Base-by-base conservation (phyloP, 2,113 vertebrate genomes). In the Orientallactaga bullata region DNA sequence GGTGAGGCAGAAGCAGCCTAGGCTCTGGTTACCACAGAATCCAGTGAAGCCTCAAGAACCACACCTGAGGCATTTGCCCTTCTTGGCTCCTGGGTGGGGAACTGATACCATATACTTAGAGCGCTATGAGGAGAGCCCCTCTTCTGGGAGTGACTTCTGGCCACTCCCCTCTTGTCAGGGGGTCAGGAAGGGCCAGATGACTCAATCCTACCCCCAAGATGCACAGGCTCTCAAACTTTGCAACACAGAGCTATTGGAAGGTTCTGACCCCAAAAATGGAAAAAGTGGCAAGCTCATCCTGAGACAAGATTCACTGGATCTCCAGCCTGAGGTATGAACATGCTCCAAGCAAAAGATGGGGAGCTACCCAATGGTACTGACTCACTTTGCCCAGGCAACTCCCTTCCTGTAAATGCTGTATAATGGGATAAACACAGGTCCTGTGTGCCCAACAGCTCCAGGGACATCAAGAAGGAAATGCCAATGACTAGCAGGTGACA, bases 391-490 rank as follows among this genome's bases (percentile, higher is more conserved):
- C 28, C 0, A 9, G 63, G 71, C 20, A 18, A 24, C 65, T 21
- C 51, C 20, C 10, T 61, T 87, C 30, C 58, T 1, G 1, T 42
- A 58, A 20, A 68, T 0, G 16, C 30, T 0, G 2, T 28, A 8
- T 42, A 58, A 47, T 0, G 10, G 7, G 47, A 32, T 35, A 35
- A 58, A 39, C 42, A 0, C 0, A 1, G n/a, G 15, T 3, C 42
- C 47, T 2, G 6, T 11, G 5, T 23, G 35, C 17, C 32, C 74
- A 23, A 9, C 0, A 5, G 55, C 55, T 42, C 68, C 72, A 24
- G 11, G 10, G 72, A 32, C 66, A 58, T 0, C 12, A 8, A 12
- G 12, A 79, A 37, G 78, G 30, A 28, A 79, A 16, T 35, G 42
- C 23, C 39, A 12, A 3, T 9, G 7, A 55, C 18, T 73, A 88